Evolutionary conservation across 2,113 vertebrate genomes (phyloP), one percentile per base, ranked within the genome.

Genomic region (Synchiropus splendidus): DNA sequence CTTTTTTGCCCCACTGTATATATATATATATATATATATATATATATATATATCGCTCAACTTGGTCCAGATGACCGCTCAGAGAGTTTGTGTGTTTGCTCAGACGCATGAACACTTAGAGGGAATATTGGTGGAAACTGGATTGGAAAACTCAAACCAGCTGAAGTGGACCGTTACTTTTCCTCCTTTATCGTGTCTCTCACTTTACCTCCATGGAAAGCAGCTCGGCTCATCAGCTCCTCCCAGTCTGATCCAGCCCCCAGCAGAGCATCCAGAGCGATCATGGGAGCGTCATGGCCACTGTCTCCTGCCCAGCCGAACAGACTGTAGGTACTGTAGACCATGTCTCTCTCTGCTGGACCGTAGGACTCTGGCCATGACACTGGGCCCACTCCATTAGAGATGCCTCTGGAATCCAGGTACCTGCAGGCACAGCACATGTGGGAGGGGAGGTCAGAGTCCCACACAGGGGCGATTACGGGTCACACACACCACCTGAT

Each of bases 281-380:
- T 88, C 88, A 91, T 90, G 3, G 89, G 89, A 0, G 89, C 88
- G 0, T 90, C 88, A 0, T 91, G 89, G 10, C 89, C 88, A 1
- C 88, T 87, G 2, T 86, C 75, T 2, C 89, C 89, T 0, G 82
- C 60, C 89, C 89, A 89, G 1, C 84, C 87, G 0, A 71, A 78
- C 60, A 88, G 16, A 0, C 87, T 88, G 77, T 89, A 90, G 55
- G 50, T 62, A 9, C 72, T 71, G 58, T 90, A 91, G 15, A 18
- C 80, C 0, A 52, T n/a, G 1, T 90, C 89, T 31, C 89, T 69
- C 67, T 89, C 86, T 0, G 75, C 82, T 0, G 86, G 79, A 2
- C 84, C 78, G 0, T 79, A 86, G 0, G 63, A 17, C 0, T 73
- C 0, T 1, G 87, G 87, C 78, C 84, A 79, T 2, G 8, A 47